phyloP scores from a whole-genome alignment of 1,140 invertebrate species.

The Diachasma alloeum region DNA sequence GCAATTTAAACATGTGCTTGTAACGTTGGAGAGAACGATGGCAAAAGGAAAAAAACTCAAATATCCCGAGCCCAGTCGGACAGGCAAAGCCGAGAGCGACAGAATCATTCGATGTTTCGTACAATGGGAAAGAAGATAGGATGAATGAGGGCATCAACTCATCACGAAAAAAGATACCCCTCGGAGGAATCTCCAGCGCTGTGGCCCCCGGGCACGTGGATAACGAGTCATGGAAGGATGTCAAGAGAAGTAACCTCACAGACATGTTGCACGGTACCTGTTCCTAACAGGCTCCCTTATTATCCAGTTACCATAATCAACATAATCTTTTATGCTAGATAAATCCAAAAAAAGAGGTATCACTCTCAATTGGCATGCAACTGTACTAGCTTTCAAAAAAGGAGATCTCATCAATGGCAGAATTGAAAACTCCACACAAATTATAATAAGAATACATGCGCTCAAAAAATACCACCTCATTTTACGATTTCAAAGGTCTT shows the following conservation, averaged over 20 bases:
- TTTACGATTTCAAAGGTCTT: too few species aligned
- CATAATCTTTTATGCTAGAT: neutral
- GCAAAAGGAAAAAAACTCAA: neutral
- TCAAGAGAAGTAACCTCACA: slow-evolving; percentile 22
- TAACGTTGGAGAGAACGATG: neutral
- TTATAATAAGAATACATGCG: too few species aligned
- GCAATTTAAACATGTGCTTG: neutral
- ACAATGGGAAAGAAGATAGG: slow-evolving; percentile 11
- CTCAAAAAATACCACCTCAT: too few species aligned
- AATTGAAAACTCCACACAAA: too few species aligned
- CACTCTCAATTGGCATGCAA: neutral
- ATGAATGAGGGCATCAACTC: slow-evolving; percentile 13
- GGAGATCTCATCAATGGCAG: too few species aligned
- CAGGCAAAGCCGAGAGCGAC: slow-evolving; percentile 4
- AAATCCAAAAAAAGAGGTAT: neutral
- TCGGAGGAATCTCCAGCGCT: neutral
- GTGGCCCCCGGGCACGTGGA: slow-evolving; percentile 22
- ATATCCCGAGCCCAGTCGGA: neutral
- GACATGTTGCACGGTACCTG: neutral
- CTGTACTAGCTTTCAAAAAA: too few species aligned
- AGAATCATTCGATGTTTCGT: slow-evolving; percentile 12
- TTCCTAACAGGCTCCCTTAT: neutral
- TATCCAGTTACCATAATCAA: neutral
- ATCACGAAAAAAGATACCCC: neutral
- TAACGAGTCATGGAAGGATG: slow-evolving; percentile 33